phyloP scores from a whole-genome alignment of 2,888 invertebrate species.

The Melieria picta region DNA sequence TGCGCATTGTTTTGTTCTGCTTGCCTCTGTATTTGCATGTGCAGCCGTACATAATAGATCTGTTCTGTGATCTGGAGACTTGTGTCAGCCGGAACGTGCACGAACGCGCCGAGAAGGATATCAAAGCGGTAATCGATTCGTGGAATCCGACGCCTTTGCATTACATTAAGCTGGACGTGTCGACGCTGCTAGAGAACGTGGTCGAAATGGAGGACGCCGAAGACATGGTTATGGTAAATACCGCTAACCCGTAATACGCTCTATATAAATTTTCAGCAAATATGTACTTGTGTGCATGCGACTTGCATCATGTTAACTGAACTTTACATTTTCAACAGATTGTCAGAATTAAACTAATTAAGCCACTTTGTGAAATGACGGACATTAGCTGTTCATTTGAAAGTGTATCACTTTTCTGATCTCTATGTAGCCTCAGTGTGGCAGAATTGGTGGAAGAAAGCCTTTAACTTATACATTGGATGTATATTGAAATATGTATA shows the following conservation, averaged over 20 bases:
- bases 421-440: too few species aligned
- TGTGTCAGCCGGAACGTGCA: conserved; percentile 89
- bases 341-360: background rate
- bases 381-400: too few species aligned
- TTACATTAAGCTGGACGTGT: conserved; percentile 83
- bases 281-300: background rate
- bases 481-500: too few species aligned
- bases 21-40: background rate
- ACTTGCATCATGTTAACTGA: background rate
- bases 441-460: too few species aligned
- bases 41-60: conserved; percentile 90
- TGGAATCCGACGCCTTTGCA: conserved; percentile 86
- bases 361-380: too few species aligned
- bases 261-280: background rate
- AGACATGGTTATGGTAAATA: conserved; percentile 66
- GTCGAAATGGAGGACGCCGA: conserved; percentile 85
- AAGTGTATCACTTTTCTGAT: too few species aligned
- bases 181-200: conserved; percentile 83
- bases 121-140: conserved; percentile 75
- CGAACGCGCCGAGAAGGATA: conserved; percentile 80
- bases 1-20: too few species aligned
- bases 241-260: conserved; percentile 6
- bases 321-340: background rate
- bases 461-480: too few species aligned
- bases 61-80: conserved; percentile 81